Conservation (phyloP, 2,888 invertebrate genomes). For the Drosophila robusta region DNA sequence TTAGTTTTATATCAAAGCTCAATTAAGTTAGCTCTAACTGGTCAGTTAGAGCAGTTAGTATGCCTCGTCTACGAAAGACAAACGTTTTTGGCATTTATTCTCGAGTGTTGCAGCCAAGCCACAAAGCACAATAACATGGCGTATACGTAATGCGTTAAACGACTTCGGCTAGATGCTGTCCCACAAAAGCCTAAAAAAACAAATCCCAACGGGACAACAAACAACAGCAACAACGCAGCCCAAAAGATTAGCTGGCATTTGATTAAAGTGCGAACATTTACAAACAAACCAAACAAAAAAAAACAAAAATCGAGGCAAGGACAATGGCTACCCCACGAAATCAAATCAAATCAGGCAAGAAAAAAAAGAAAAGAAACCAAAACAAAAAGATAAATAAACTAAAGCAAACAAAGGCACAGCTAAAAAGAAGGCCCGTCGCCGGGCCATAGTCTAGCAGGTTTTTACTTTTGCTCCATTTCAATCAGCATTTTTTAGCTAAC, state of each 20-base stretch:
- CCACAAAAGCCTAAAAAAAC: slow-evolving; percentile 44
- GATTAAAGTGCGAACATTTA: slow-evolving; percentile 77
- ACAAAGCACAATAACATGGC: slow-evolving; percentile 26
- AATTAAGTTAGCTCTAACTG: slow-evolving; percentile 55
- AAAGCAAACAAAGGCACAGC: slow-evolving; percentile 56
- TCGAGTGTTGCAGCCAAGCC: slow-evolving; percentile 8
- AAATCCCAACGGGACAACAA: slow-evolving; percentile 43
- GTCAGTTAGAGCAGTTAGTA: slow-evolving; percentile 22
- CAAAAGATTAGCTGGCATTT: slow-evolving; percentile 76
- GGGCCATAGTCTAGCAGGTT: slow-evolving; percentile 12
- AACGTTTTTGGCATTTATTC: slow-evolving; percentile 20
- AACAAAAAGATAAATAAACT: slow-evolving; percentile 51
- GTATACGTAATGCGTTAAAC: slow-evolving; percentile 68
- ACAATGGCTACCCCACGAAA: slow-evolving; percentile 51
- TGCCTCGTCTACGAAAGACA: slow-evolving; percentile 8
- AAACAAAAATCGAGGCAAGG: slow-evolving; percentile 18
- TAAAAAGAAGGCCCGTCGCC: slow-evolving; percentile 27
- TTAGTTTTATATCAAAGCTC: slow-evolving; percentile 35
- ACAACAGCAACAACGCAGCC: slow-evolving; percentile 34
- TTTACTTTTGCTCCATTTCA: slow-evolving; percentile 62
- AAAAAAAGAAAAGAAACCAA: slow-evolving; percentile 29
- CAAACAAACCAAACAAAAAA: slow-evolving; percentile 21
- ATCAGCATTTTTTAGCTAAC: slow-evolving; percentile 64
- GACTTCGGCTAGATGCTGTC: slow-evolving; percentile 47
- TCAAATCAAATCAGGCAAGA: slow-evolving; percentile 69